Base-by-base conservation (phyloP, 2,888 invertebrate species). In the Ectobius pallidus region DNA sequence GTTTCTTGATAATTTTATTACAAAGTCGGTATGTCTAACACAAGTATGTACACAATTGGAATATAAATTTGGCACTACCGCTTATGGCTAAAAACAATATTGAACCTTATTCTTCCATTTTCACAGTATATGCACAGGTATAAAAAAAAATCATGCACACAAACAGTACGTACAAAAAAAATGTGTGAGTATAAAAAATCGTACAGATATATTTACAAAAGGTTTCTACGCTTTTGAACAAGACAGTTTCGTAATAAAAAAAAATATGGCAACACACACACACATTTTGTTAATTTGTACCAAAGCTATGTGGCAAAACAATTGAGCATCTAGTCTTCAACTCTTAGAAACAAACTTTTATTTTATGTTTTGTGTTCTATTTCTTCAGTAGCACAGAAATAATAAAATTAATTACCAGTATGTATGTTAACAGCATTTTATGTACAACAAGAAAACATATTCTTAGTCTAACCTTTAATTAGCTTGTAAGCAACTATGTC, bases 51-150 rank as follows among this genome's bases (percentile, higher is more conserved):
- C 65, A 65, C 44, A 46, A 39, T 42, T 65, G 46, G 44, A 42
- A 65, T 44, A 65, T 44, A 76, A 77, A 77, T 78, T 78, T 78
- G 78, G 78, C 78, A 78, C 78, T 78, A 78, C 77, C 74, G 73
- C 65, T 71, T 78, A 78, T 78, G 78, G 78, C 78, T 78, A 76
- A 70, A 71, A 74, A 49, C 39, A 71, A 65, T 46, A 65, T 32
- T 63, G 22, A 32, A 49, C 63, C 20, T 63, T 70, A 46, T 71
- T 46, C 27, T 65, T 65, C 18, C 27, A 46, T 65, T 44, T 65
- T 65, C 65, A 65, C 65, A 65, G 44, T 65, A 27, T 65, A 46
- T 65, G 46, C 44, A 65, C 65, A 65, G 22, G 44, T 22, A 34
- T 20, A 42, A 65, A 65, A 65, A 58, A 65, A 42, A 27, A 46